Percentiles rank a stretch among this genome's conserved stretches.
These are phyloP conservation scores for Laupala kohalensis DNA, from an alignment of 1,140 invertebrate species.

Conservation along the genomic window DNA sequence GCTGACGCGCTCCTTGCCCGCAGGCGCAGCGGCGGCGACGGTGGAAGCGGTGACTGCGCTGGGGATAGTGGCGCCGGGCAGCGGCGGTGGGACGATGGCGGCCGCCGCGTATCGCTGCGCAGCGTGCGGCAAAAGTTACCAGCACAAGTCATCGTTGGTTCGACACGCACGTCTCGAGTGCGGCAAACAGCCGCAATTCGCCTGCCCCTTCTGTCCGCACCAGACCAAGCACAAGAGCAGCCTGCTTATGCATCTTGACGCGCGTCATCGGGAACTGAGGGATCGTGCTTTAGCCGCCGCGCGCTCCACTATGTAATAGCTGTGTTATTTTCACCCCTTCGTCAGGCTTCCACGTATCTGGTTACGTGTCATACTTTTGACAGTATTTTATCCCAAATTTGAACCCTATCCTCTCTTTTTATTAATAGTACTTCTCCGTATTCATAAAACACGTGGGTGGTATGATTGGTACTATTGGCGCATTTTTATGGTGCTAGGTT, in stretches of 20 bases:
- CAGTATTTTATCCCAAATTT: neutral
- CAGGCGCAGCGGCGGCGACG: neutral
- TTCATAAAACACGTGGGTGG: no score
- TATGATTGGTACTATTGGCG: no score
- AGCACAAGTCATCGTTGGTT: conserved; percentile 34
- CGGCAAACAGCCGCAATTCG: conserved; percentile 34
- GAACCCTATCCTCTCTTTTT: no score
- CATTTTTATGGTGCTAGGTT: no score
- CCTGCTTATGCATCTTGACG: conserved; percentile 17
- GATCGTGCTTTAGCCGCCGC: conserved; percentile 8
- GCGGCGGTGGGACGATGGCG: no score
- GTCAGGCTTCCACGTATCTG: no score
- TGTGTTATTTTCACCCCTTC: no score
- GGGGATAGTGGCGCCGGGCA: no score
- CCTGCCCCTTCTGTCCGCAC: conserved; percentile 26
- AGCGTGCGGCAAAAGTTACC: conserved; percentile 34
- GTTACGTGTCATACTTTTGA: neutral
- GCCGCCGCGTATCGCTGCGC: conserved; percentile 22
- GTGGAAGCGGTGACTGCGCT: no score
- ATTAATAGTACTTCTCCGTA: no score
- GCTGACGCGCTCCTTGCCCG: neutral
- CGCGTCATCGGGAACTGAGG: neutral
- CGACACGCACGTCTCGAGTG: conserved; percentile 39
- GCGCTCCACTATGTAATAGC: neutral
- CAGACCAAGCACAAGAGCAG: conserved; percentile 23